These are phyloP conservation scores for Esperia sulphurella DNA, from an alignment of 2,888 invertebrate genomes.

Conservation along the genomic window DNA sequence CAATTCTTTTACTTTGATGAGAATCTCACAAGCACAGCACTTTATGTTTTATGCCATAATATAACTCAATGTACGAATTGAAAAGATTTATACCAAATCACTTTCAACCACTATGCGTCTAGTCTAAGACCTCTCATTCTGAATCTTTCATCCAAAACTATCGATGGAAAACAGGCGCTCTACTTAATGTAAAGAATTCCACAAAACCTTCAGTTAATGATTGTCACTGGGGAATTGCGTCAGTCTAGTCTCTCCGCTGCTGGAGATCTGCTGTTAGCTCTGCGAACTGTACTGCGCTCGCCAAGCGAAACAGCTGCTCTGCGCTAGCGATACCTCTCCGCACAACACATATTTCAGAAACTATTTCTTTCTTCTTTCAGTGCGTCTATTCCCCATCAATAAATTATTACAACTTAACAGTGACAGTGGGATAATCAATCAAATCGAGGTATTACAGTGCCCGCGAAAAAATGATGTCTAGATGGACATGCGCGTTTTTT, in stretches of 20 bases:
- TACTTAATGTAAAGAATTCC: not conserved
- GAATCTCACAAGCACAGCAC: too few species aligned
- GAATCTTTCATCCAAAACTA: not conserved
- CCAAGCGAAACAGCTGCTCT: slow-evolving; percentile 6
- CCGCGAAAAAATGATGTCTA: not conserved
- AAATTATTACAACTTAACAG: not conserved
- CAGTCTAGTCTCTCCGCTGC: not conserved
- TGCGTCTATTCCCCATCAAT: not conserved
- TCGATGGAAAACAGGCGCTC: not conserved
- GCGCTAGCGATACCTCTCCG: slow-evolving; percentile 1
- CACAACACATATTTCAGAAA: not conserved
- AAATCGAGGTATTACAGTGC: not conserved
- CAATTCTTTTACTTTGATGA: too few species aligned
- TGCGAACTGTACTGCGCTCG: slow-evolving; percentile 3
- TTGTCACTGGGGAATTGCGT: slow-evolving; percentile 1
- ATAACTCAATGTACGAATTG: not conserved
- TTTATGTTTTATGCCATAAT: too few species aligned
- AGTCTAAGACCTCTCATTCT: not conserved
- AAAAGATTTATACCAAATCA: not conserved
- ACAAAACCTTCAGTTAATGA: not conserved
- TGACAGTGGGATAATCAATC: not conserved
- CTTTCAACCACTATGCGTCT: slow-evolving; percentile 1
- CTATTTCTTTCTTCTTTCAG: slow-evolving; percentile 6
- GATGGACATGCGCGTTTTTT: not conserved
- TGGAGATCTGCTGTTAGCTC: slow-evolving; percentile 5